Evolutionary conservation across 2,888 invertebrate species (phyloP).

Genomic region (Phaedon cochleariae): DNA sequence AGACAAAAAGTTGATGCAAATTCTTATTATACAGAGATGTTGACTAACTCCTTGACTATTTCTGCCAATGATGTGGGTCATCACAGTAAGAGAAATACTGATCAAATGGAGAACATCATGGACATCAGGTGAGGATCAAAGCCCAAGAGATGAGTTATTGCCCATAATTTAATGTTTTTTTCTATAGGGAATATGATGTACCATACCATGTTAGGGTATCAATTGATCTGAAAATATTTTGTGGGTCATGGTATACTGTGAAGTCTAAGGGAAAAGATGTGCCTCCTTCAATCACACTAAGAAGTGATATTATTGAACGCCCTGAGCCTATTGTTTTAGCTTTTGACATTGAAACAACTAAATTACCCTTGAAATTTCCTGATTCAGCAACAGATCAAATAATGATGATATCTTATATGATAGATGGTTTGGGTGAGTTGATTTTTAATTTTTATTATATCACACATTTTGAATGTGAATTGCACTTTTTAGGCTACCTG

Average conservation of each 20-base stretch:
- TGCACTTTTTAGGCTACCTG: slow-evolving; percentile 72
- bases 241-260: slow-evolving; percentile 95
- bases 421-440: slow-evolving; percentile 84
- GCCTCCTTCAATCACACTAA: slow-evolving; percentile 71
- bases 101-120: slow-evolving; percentile 92
- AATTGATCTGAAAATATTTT: slow-evolving; percentile 93
- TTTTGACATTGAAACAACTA: slow-evolving; percentile 99
- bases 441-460: neutral
- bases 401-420: slow-evolving; percentile 99
- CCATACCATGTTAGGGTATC: slow-evolving; percentile 97
- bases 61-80: slow-evolving; percentile 47
- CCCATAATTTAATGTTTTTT: slow-evolving; percentile 21
- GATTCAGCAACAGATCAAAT: slow-evolving; percentile 95
- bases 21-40: slow-evolving; percentile 85
- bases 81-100: slow-evolving; percentile 64
- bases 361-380: slow-evolving; percentile 96
- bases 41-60: slow-evolving; percentile 73
- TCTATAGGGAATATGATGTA: slow-evolving; percentile 91
- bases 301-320: slow-evolving; percentile 89
- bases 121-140: slow-evolving; percentile 82
- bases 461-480: too few species aligned
- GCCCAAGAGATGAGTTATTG: neutral
- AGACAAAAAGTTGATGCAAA: slow-evolving; percentile 83
- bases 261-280: slow-evolving; percentile 72
- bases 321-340: slow-evolving; percentile 96